phyloP scores from a whole-genome alignment of 2,797 vertebrate species.

The Hydrophis major region DNA sequence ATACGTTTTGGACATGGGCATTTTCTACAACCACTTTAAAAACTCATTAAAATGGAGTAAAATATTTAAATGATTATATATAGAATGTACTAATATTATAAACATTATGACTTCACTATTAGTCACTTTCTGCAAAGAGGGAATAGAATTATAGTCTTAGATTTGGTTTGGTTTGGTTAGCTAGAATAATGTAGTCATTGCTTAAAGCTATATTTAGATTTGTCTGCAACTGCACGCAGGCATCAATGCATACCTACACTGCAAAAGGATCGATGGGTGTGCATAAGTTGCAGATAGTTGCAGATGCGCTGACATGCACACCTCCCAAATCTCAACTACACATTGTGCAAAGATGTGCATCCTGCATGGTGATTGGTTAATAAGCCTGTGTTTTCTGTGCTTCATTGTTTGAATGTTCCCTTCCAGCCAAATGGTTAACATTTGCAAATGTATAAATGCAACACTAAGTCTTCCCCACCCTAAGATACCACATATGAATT shows the following conservation, averaged over 20 bases:
- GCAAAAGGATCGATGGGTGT: not conserved
- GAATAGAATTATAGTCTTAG: not conserved
- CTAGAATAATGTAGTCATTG: not conserved
- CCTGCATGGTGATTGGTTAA: not conserved
- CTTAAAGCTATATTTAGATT: not conserved
- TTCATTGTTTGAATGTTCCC: not conserved
- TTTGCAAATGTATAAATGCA: not conserved
- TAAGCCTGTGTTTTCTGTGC: not conserved
- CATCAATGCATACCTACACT: not conserved
- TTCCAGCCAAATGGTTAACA: not conserved
- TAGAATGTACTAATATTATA: not conserved
- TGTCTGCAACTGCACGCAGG: not conserved
- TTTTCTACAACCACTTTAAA: not conserved
- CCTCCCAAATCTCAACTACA: not conserved
- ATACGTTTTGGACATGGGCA: no score
- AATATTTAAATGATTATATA: not conserved
- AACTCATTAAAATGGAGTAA: not conserved
- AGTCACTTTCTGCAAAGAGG: not conserved
- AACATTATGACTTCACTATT: not conserved
- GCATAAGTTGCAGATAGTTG: not conserved
- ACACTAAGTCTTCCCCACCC: no score
- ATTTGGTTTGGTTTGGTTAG: not conserved
- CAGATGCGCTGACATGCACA: not conserved
- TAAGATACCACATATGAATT: no score
- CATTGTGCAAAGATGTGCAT: not conserved